These are phyloP conservation scores for Porites evermanni DNA, from an alignment of 92 coral and sea anemone species.

Conservation along the genomic window DNA sequence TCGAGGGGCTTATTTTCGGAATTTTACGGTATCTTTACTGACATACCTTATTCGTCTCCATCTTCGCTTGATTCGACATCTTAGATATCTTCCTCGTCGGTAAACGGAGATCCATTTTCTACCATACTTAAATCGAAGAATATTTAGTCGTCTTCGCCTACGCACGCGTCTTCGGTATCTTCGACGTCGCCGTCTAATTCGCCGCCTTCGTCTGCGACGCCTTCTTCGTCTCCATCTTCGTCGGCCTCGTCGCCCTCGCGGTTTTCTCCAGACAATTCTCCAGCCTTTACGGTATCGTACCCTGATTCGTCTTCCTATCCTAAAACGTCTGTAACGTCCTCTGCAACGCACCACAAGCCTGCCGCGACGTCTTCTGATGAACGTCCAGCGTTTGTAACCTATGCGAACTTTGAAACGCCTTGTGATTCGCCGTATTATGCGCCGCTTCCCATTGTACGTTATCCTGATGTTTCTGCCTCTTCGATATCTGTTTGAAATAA, in stretches of 20 bases:
- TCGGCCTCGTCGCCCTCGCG: constrained; percentile 13
- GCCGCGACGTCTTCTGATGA: constrained; percentile 4
- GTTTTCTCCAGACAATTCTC: neutral
- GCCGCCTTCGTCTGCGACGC: constrained; percentile 35
- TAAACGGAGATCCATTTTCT: constrained; percentile 18
- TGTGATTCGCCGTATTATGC: constrained; percentile 29
- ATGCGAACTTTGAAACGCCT: constrained; percentile 26
- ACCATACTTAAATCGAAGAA: constrained; percentile 27
- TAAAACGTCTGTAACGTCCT: constrained; percentile 16
- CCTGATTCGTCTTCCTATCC: constrained; percentile 4
- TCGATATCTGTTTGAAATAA: constrained; percentile 14
- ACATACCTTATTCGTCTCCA: constrained; percentile 29
- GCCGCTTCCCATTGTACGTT: constrained; percentile 16
- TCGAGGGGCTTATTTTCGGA: too few relatives aligned
- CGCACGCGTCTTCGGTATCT: constrained; percentile 36
- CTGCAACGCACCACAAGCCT: constrained; percentile 5
- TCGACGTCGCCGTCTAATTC: constrained; percentile 31
- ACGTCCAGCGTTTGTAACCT: constrained; percentile 23
- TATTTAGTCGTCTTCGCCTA: constrained; percentile 14
- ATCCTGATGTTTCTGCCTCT: constrained; percentile 21
- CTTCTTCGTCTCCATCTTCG: constrained; percentile 31
- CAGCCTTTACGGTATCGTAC: neutral
- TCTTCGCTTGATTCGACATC: neutral
- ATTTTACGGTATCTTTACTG: too few relatives aligned
- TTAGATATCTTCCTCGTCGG: constrained; percentile 21